phyloP scores from a whole-genome alignment of 2,888 invertebrate species.

The Dryocosmus kuriphilus region DNA sequence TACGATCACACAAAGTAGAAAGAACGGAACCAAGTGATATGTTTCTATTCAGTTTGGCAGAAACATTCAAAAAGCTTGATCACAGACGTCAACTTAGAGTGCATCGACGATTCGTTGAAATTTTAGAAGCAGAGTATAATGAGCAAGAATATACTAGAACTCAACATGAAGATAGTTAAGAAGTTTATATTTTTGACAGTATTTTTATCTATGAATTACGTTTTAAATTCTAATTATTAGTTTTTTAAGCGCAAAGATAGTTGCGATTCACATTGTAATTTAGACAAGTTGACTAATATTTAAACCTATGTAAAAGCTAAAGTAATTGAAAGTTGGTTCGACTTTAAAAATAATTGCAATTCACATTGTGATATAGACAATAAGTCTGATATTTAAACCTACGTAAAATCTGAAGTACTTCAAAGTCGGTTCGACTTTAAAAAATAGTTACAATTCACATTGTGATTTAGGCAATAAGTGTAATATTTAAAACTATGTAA shows the following conservation, averaged over 20 bases:
- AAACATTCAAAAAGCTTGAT: not conserved
- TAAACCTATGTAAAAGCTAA: not conserved
- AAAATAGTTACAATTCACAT: too few species aligned
- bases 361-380: too few species aligned
- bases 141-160: not conserved
- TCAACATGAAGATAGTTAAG: too few species aligned
- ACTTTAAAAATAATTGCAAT: too few species aligned
- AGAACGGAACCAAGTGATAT: not conserved
- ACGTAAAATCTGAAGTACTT: too few species aligned
- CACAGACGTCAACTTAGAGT: not conserved
- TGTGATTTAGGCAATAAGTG: too few species aligned
- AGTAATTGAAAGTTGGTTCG: not conserved
- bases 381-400: too few species aligned
- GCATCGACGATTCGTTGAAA: not conserved
- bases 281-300: not conserved
- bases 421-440: too few species aligned
- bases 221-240: not conserved
- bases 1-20: not conserved
- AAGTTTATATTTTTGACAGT: too few species aligned
- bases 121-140: not conserved
- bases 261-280: not conserved
- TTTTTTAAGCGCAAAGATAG: not conserved
- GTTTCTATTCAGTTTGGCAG: not conserved
- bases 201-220: not conserved
- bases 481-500: too few species aligned